These are phyloP conservation scores for Blastomussa wellsi DNA, from an alignment of 92 coral and sea anemone genomes.

Conservation along the genomic window DNA sequence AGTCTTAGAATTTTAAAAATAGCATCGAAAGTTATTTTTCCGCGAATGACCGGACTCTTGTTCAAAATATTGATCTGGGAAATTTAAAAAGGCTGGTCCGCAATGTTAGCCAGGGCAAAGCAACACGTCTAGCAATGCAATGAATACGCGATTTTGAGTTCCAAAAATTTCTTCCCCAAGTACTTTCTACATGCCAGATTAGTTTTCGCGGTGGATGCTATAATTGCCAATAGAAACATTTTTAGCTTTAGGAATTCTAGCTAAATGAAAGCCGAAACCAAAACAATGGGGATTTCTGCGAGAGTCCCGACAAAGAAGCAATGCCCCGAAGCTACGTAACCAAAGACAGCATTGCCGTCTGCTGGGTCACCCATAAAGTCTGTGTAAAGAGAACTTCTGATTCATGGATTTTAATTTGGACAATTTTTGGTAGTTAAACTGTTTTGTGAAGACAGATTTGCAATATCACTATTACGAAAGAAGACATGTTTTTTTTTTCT, in stretches of 20 bases:
- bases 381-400: neutral
- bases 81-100: neutral
- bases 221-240: neutral
- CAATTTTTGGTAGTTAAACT: neutral
- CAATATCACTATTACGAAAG: neutral
- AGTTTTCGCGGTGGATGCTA: neutral
- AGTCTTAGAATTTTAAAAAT: neutral
- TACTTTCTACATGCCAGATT: neutral
- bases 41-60: neutral
- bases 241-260: neutral
- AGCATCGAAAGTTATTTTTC: neutral
- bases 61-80: neutral
- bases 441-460: conserved; percentile 1
- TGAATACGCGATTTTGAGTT: neutral
- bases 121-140: neutral
- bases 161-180: neutral
- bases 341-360: neutral
- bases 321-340: neutral
- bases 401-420: neutral
- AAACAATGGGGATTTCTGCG: neutral
- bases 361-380: neutral
- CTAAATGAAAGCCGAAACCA: neutral
- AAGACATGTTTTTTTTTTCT: neutral
- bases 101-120: neutral
- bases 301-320: neutral